phyloP scores from a whole-genome alignment of 2,113 vertebrate genomes.

The Lamprologus speciosus region DNA sequence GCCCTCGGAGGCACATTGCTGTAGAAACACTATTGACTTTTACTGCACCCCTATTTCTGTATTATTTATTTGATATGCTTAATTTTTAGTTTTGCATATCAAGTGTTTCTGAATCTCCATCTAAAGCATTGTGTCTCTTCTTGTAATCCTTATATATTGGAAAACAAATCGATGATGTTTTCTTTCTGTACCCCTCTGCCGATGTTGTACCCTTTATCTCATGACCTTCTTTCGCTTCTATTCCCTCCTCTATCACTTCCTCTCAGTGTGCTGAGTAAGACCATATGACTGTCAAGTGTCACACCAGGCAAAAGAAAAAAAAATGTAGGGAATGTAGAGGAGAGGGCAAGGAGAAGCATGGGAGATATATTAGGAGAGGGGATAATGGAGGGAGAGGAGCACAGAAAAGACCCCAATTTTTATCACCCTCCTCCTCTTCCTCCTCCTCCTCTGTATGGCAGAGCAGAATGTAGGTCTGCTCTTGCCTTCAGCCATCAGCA shows the following conservation, averaged over 20 bases:
- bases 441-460: background rate
- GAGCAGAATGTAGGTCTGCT: slow-evolving; percentile 73
- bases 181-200: background rate
- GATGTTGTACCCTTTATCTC: background rate
- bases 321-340: background rate
- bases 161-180: background rate
- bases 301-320: background rate
- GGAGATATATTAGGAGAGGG: background rate
- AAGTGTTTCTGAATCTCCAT: background rate
- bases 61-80: background rate
- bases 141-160: background rate
- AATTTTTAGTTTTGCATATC: background rate
- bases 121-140: background rate
- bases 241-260: background rate
- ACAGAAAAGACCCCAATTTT: slow-evolving; percentile 30
- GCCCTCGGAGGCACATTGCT: background rate
- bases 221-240: background rate
- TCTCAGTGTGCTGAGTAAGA: slow-evolving; percentile 23
- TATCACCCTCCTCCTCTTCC: background rate
- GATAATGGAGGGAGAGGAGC: background rate
- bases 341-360: background rate
- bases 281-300: background rate
- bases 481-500: slow-evolving; percentile 73
- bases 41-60: background rate
- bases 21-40: background rate